phyloP scores from a whole-genome alignment of 2,888 invertebrate species.

The Hypomecis atomaria region DNA sequence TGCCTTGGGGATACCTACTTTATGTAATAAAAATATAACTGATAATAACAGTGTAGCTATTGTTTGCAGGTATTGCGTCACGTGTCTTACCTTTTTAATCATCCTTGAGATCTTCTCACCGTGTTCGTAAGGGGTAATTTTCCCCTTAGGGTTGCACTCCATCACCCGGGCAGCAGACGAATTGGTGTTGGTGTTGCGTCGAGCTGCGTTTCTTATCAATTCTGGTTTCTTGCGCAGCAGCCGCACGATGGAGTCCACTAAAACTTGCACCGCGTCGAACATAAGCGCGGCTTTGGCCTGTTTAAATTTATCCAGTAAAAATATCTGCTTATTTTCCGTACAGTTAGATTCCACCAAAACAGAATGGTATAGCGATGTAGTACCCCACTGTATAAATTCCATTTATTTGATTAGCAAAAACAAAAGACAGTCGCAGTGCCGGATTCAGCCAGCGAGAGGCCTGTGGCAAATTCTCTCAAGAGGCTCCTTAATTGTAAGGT shows the following conservation, averaged over 20 bases:
- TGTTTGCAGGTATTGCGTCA: constrained; percentile 18
- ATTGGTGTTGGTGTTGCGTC: constrained; percentile 82
- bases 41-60: background rate
- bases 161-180: constrained; percentile 86
- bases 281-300: constrained; percentile 97
- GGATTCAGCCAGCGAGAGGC: no score
- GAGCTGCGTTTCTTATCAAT: constrained; percentile 83
- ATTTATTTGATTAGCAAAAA: no score
- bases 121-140: constrained; percentile 92
- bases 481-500: no score
- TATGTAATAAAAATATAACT: no score
- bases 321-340: background rate
- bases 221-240: constrained; percentile 93
- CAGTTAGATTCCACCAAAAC: no score
- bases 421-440: no score
- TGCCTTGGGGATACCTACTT: no score
- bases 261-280: constrained; percentile 95
- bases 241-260: constrained; percentile 94
- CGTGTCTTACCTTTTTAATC: constrained; percentile 88
- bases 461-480: no score
- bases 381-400: no score
- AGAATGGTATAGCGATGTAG: no score
- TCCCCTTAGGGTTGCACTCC: constrained; percentile 92
- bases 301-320: constrained; percentile 24
- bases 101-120: constrained; percentile 94